phyloP scores from a whole-genome alignment of 2,797 vertebrate species.

The Malurus splendens region DNA sequence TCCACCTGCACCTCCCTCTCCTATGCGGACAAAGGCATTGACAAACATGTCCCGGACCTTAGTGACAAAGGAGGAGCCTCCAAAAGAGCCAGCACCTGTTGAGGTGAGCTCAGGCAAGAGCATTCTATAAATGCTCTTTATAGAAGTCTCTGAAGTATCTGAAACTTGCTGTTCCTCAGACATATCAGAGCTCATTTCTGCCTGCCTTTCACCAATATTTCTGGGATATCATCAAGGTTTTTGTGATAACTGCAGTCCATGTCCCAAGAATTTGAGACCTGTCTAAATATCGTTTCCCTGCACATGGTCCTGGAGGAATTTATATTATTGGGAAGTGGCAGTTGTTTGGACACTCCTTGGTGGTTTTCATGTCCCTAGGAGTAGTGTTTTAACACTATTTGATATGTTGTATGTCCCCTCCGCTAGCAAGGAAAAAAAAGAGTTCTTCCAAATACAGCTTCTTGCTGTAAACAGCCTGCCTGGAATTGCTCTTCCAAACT shows the following conservation, averaged over 20 bases:
- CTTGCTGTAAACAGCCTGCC: background rate
- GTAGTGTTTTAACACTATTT: background rate
- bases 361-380: background rate
- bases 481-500: background rate
- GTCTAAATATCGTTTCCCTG: background rate
- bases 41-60: slow-evolving; percentile 86
- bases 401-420: background rate
- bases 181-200: background rate
- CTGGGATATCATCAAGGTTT: background rate
- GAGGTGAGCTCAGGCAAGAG: slow-evolving; percentile 65
- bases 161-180: background rate
- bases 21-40: slow-evolving; percentile 70
- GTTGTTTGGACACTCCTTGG: background rate
- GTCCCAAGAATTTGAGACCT: background rate
- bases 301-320: background rate
- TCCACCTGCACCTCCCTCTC: slow-evolving; percentile 65
- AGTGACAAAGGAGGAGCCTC: slow-evolving; percentile 78
- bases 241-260: background rate
- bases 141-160: background rate
- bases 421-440: background rate
- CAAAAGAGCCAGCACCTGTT: slow-evolving; percentile 60
- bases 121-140: background rate
- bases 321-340: background rate
- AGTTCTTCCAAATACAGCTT: background rate
- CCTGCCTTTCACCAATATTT: background rate